Evolutionary conservation across 2,888 invertebrate genomes (phyloP), one percentile per base, ranked within the genome.

Genomic region (Dryococelus australis): DNA sequence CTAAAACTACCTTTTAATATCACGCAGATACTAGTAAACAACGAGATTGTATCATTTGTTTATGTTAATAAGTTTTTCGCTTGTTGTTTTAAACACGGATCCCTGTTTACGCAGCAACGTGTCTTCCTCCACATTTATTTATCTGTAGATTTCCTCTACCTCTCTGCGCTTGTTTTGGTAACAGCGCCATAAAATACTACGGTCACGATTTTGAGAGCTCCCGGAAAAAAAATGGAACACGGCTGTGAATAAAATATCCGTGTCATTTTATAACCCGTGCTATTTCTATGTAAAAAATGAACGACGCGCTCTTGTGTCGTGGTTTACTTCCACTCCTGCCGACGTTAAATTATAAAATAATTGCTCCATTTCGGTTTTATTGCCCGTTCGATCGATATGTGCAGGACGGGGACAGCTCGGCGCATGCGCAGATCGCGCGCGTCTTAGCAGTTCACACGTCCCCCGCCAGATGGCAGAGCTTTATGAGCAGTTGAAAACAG

Each of bases 401-500:
- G 47, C 47, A 1, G 47, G 10, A 13, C 47, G 47, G 16, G 10
- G 12, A 16, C 10, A 13, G 47, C 16, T 10, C 47, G 47, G 47
- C 12, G 16, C 47, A 16, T 10, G 47, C 12, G 47, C 47, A 47
- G 47, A 3, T 10, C 10, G 47, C 47, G 47, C 86, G 51, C 81
- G 51, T 53, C 79, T 86, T 81, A 86, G 88, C 87, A 87, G 89
- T 90, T 92, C 92, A 90, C 8, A 88, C 28, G 27, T 88, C 84
- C 35, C n/a, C 87, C 88, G 88, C 27, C 24, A 88, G 92, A 90
- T 91, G 91, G 90, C 90, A 87, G 85, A 85, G 87, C 83, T 88
- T 87, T 88, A 88, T 87, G 87, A 88, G 85, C 87, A 27, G 35
- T 35, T 65, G 53, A 65, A 85, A 85, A 53, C 80, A 78, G 80